Conservation (phyloP, 2,113 vertebrate genomes). For the Campylomormyrus numenius region DNA sequence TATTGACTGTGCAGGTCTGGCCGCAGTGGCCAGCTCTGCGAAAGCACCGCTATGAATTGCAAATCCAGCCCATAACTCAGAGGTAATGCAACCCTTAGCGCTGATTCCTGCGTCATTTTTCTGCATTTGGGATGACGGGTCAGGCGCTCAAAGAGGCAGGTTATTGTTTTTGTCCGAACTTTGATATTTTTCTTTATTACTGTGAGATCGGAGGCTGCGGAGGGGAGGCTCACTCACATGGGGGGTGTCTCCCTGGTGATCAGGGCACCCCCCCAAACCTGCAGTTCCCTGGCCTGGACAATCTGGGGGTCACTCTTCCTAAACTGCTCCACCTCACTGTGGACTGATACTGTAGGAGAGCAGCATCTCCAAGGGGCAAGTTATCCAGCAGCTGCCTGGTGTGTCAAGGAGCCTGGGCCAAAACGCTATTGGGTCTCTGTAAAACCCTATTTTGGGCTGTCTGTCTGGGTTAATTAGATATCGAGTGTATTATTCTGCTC, state of each 20-base stretch:
- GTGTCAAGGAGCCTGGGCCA: background rate
- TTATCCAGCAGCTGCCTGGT: no score
- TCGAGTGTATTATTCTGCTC: background rate
- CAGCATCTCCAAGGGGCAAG: background rate
- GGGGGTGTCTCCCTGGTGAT: background rate
- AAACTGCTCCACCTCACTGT: background rate
- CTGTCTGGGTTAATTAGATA: background rate
- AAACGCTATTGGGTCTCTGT: background rate
- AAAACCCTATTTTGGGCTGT: background rate
- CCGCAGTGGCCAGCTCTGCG: constrained; percentile 75
- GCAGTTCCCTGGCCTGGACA: background rate
- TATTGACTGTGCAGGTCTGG: constrained; percentile 59
- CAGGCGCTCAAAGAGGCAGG: constrained; percentile 49
- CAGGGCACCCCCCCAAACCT: background rate
- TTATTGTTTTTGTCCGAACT: constrained; percentile 57
- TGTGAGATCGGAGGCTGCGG: constrained; percentile 26
- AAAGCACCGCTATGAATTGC: constrained; percentile 90
- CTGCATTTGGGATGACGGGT: constrained; percentile 58
- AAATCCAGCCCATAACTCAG: constrained; percentile 91
- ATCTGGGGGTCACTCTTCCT: background rate
- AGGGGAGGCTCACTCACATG: background rate
- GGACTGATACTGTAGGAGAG: background rate
- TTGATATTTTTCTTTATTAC: constrained; percentile 57
- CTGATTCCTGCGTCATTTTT: constrained; percentile 54
- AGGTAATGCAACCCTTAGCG: constrained; percentile 80